These are phyloP conservation scores for Chionis minor DNA, from an alignment of 2,113 vertebrate species.

Conservation along the genomic window DNA sequence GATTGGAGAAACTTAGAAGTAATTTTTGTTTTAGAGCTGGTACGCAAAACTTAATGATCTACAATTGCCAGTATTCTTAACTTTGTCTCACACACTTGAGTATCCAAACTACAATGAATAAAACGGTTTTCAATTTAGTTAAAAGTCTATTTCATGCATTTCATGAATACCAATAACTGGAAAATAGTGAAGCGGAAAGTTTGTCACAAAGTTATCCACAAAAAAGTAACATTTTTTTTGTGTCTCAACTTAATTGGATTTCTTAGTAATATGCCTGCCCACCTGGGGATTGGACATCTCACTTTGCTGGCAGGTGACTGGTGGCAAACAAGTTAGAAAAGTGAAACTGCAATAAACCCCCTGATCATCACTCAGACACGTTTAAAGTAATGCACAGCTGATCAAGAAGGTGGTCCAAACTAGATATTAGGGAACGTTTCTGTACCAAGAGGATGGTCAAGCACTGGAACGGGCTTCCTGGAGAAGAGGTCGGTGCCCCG, in stretches of 20 bases:
- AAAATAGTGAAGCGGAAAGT: neutral
- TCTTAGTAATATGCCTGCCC: neutral
- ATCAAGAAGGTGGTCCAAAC: neutral
- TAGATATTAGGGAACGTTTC: neutral
- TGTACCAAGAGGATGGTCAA: neutral
- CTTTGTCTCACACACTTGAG: neutral
- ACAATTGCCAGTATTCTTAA: neutral
- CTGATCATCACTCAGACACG: neutral
- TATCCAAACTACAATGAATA: neutral
- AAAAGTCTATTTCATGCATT: neutral
- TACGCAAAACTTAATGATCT: neutral
- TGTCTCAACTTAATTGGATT: neutral
- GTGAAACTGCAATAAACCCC: neutral
- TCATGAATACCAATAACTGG: neutral
- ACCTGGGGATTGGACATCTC: neutral
- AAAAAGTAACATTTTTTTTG: neutral
- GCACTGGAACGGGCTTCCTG: neutral
- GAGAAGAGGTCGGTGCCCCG: fast-evolving
- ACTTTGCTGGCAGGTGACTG: neutral
- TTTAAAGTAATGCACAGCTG: neutral
- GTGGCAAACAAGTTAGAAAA: neutral
- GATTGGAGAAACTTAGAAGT: neutral
- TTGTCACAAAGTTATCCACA: neutral
- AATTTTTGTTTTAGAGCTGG: neutral
- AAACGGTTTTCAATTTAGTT: neutral